Evolutionary conservation across 2,888 invertebrate species (phyloP).

Genomic region (Pheosia tremula): DNA sequence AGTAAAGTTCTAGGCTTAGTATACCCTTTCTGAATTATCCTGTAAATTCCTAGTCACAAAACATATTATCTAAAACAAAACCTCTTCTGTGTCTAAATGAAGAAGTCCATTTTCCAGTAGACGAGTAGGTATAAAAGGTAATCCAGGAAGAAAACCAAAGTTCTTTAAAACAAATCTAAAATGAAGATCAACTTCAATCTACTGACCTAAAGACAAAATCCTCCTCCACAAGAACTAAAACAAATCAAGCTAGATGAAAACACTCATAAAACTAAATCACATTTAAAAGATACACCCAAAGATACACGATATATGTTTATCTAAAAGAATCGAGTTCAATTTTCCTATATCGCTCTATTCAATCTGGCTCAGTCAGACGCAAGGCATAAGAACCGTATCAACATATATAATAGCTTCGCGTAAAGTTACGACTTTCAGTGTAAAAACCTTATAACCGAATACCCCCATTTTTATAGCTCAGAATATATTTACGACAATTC

Average conservation of each 20-base stretch:
- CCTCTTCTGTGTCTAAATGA: no score
- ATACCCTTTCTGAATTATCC: no score
- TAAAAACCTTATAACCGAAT: conserved; percentile 74
- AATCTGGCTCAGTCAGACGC: conserved; percentile 6
- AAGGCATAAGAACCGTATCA: conserved; percentile 21
- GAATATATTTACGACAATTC: conserved; percentile 77
- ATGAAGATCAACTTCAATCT: neutral
- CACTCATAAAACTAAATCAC: neutral
- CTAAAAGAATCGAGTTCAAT: neutral
- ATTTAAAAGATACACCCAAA: neutral
- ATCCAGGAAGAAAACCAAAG: no score
- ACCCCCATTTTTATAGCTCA: conserved; percentile 68
- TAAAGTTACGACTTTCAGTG: conserved; percentile 60
- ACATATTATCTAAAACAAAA: no score
- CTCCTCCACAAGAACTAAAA: neutral
- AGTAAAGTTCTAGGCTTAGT: no score
- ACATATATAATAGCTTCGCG: conserved; percentile 33
- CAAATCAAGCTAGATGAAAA: neutral
- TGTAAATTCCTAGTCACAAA: no score
- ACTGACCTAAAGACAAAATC: neutral
- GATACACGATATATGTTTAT: neutral
- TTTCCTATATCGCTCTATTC: conserved; percentile 3
- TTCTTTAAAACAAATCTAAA: neutral
- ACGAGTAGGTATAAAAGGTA: no score
- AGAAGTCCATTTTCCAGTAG: no score